Evolutionary conservation across 2,797 vertebrate species (phyloP).

Genomic region (Chromobotia macracanthus): DNA sequence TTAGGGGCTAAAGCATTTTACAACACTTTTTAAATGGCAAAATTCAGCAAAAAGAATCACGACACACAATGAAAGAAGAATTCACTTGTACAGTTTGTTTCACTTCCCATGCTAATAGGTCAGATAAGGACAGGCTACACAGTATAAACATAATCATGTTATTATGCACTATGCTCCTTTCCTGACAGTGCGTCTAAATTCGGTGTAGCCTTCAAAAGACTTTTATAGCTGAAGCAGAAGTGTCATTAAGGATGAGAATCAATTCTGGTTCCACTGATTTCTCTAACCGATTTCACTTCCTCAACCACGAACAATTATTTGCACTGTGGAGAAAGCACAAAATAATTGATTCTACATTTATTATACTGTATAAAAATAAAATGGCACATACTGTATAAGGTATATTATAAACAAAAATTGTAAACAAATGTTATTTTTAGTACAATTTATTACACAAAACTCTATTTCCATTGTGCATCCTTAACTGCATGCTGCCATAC

Average conservation of each 20-base stretch:
- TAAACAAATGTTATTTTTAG: too few species aligned
- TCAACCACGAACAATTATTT: neutral
- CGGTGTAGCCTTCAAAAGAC: neutral
- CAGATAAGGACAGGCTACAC: neutral
- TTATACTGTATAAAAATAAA: neutral
- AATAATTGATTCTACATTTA: neutral
- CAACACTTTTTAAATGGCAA: neutral
- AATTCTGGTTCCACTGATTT: neutral
- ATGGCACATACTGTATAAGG: too few species aligned
- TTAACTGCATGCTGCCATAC: neutral
- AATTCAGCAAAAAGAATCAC: neutral
- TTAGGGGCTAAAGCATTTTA: neutral
- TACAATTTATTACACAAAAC: too few species aligned
- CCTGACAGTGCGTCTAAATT: neutral
- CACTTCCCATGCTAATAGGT: neutral
- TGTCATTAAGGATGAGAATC: neutral
- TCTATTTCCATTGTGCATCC: too few species aligned
- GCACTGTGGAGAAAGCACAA: neutral
- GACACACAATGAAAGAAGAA: neutral
- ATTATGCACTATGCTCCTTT: neutral
- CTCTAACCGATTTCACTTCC: neutral
- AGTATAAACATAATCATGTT: neutral
- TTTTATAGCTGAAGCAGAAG: neutral
- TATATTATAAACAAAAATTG: too few species aligned
- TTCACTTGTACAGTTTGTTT: slow-evolving; percentile 3